Conservation (phyloP, 2,797 vertebrate species). For the Mormyrus proboscirostris region DNA sequence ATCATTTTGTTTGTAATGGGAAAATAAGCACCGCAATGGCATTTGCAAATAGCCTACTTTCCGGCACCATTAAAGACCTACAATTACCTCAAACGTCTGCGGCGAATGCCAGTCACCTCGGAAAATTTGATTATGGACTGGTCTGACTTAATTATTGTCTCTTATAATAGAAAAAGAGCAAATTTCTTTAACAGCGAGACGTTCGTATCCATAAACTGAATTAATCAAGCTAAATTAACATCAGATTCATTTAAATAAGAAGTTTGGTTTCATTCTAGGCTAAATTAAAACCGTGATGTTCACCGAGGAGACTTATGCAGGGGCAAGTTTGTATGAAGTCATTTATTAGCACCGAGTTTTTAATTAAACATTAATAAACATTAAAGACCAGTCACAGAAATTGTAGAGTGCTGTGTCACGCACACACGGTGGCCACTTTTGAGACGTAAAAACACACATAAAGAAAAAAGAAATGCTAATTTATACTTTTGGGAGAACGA, state of each 20-base stretch:
- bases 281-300: neutral
- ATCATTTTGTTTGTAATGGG: neutral
- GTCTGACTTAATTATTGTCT: conserved; percentile 15
- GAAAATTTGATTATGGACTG: neutral
- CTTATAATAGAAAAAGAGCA: neutral
- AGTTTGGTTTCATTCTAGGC: neutral
- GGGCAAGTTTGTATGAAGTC: neutral
- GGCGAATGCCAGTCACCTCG: neutral
- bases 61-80: neutral
- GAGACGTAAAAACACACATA: neutral
- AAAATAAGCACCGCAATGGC: conserved; percentile 7
- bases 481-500: neutral
- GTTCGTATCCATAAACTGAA: conserved; percentile 8
- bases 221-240: conserved; percentile 1
- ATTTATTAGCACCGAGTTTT: neutral
- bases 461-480: neutral
- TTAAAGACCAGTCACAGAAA: neutral
- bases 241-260: neutral
- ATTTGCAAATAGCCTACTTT: conserved; percentile 10
- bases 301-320: neutral
- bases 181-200: neutral
- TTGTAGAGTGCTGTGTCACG: neutral
- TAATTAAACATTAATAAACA: conserved; percentile 2
- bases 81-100: neutral
- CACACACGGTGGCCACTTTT: neutral